These are phyloP conservation scores for Dascyllus trimaculatus DNA, from an alignment of 2,113 vertebrate species.

Conservation along the genomic window DNA sequence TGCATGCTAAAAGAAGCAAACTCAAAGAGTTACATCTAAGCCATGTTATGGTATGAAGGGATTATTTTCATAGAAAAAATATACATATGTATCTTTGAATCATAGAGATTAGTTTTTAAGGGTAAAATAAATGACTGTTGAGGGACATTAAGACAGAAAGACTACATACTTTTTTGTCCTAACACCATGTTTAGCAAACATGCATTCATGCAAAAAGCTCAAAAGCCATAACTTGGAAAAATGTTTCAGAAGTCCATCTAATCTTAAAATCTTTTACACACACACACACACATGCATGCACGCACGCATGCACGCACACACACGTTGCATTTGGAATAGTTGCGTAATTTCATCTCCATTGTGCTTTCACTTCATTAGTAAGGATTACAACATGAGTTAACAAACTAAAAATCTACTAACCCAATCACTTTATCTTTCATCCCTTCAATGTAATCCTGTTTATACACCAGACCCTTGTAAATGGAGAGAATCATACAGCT, in stretches of 20 bases:
- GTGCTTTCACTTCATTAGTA: conserved; percentile 5
- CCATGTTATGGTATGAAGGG: too few relatives aligned
- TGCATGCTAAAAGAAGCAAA: too few relatives aligned
- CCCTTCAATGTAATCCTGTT: background rate
- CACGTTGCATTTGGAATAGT: background rate
- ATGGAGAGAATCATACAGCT: conserved; percentile 1
- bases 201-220: background rate
- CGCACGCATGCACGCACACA: too few relatives aligned
- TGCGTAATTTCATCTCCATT: background rate
- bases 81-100: background rate
- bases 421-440: background rate
- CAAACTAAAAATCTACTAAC: conserved; percentile 14
- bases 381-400: conserved; percentile 8
- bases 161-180: background rate
- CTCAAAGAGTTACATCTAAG: too few relatives aligned
- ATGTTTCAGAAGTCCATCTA: background rate
- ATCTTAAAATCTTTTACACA: background rate
- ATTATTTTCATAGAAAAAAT: background rate
- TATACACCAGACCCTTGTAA: too few relatives aligned
- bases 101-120: too few relatives aligned
- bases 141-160: too few relatives aligned
- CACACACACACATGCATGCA: too few relatives aligned
- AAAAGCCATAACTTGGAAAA: background rate
- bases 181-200: background rate
- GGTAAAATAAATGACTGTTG: too few relatives aligned